Base-by-base conservation (phyloP, 2,888 invertebrate species). In the Drosophila testacea region DNA sequence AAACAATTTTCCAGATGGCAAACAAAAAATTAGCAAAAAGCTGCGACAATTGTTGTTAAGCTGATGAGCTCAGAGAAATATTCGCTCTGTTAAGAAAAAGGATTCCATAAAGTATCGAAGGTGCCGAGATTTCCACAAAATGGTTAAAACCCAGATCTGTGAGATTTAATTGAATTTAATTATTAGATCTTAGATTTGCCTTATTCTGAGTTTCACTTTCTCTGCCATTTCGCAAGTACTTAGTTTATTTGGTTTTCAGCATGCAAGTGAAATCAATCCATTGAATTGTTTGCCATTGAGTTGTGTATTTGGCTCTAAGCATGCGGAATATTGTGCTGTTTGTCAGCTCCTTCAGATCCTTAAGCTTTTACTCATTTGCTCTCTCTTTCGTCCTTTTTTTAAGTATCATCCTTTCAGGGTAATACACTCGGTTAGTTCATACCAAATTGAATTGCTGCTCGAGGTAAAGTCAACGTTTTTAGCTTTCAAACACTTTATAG, bases 381-480 rank as follows among this genome's bases (percentile, higher is more conserved):
- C 11, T 27, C 9, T 46, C 46, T 57, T 39, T 56, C 16, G 16
- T 16, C 16, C 16, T 69, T 56, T 9, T 7, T 13, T 4, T 22
- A 76, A 71, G 70, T 39, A 56, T 56, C 61, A 51, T 39, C 57
- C 77, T 61, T 50, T 66, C 56, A 50, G 61, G 46, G 55, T 56
- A 72, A 65, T 69, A 61, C 50, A 78, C 76, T 83, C 59, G 67
- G 72, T 84, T 81, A 62, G 68, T 77, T 88, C 60, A 54, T 68
- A 50, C 52, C 67, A 86, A 83, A 83, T 83, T 78, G 70, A 88
- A 83, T 88, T 86, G 83, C 83, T 68, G 57, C 73, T 76, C 56
- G 71, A 63, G 63, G 69, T 55, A 69, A 85, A 85, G 83, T 75
- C 82, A 79, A 84, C 77, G 77, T 62, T 71, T 68, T 73, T 63